Percentiles rank a stretch among this genome's conserved stretches.
Conservation (phyloP, 2,888 invertebrate genomes). For the Ormyrus nitidulus region DNA sequence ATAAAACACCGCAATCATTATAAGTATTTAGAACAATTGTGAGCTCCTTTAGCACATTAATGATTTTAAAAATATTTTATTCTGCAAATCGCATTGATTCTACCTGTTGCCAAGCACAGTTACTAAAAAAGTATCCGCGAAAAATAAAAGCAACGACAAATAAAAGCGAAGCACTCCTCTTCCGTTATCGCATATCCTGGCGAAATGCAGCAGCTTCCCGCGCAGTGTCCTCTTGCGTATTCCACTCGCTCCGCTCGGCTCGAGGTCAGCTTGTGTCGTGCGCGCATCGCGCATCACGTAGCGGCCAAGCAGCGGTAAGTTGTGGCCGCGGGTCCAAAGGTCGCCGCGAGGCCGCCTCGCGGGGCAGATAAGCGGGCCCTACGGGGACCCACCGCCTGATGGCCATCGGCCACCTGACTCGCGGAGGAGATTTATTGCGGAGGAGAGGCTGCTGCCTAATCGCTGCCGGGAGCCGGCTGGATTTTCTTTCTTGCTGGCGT, state of each 20-base stretch:
- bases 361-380: conserved; percentile 55
- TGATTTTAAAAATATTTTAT: no score
- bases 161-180: no score
- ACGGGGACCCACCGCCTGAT: conserved; percentile 69
- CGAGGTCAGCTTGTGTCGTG: conserved; percentile 66
- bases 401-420: conserved; percentile 75
- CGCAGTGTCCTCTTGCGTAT: conserved; percentile 65
- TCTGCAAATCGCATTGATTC: no score
- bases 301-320: conserved; percentile 68
- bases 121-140: no score
- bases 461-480: no score
- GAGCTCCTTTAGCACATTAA: no score
- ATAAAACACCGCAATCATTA: no score
- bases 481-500: no score
- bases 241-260: conserved; percentile 59
- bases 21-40: no score
- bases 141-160: no score
- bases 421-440: conserved; percentile 70
- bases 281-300: conserved; percentile 62
- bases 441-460: conserved; percentile 58
- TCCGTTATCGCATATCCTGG: conserved; percentile 18
- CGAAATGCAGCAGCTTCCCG: neutral
- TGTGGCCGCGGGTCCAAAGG: conserved; percentile 72
- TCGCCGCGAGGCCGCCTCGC: conserved; percentile 70
- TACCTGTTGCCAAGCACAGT: no score